These are phyloP conservation scores for Mustela lutreola DNA, from an alignment of 2,113 vertebrate species.

Conservation along the genomic window DNA sequence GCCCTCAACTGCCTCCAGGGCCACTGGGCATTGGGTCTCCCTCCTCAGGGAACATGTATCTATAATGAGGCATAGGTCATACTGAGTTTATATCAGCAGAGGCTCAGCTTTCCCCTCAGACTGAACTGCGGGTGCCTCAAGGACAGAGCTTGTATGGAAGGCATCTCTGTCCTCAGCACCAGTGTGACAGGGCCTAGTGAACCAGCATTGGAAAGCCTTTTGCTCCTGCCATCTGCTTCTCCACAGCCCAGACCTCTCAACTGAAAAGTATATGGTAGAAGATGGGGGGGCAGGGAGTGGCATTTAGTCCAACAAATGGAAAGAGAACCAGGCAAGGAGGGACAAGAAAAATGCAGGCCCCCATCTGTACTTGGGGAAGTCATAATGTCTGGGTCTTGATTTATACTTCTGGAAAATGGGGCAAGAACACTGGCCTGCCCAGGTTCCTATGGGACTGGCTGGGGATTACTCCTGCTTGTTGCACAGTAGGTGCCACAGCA, in stretches of 20 bases:
- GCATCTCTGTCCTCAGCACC: background rate
- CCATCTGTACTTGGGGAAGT: background rate
- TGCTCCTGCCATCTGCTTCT: background rate
- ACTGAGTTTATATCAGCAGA: background rate
- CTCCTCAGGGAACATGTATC: background rate
- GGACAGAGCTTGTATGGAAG: background rate
- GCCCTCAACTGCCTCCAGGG: background rate
- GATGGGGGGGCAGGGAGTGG: background rate
- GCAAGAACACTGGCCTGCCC: background rate
- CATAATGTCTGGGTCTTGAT: background rate
- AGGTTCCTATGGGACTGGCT: background rate
- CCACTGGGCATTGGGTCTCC: background rate
- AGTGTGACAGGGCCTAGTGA: fast-evolving
- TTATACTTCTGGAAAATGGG: background rate
- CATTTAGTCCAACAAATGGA: background rate
- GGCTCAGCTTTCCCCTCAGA: background rate
- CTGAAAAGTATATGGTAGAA: background rate
- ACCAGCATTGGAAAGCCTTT: background rate
- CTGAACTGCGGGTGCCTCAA: background rate
- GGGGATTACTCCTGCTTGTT: background rate
- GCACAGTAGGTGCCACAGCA: background rate
- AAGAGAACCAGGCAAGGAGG: background rate
- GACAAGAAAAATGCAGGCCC: background rate
- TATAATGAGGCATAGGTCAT: background rate
- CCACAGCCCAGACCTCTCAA: background rate